These are phyloP conservation scores for Hemaris fuciformis DNA, from an alignment of 2,888 invertebrate species.

Conservation along the genomic window DNA sequence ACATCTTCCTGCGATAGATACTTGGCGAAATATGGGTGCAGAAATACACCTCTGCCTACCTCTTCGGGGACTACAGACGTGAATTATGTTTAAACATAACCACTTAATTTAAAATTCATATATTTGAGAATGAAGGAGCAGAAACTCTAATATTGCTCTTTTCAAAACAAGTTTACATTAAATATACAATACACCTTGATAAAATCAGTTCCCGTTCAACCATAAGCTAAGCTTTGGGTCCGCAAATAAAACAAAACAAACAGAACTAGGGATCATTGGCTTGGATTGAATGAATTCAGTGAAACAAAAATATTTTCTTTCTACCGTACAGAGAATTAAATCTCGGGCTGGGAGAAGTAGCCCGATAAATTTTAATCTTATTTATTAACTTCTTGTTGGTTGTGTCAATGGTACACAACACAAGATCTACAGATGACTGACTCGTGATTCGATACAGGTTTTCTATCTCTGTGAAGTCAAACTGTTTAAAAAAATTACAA, in stretches of 20 bases:
- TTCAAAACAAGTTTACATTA: no score
- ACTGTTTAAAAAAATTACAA: no score
- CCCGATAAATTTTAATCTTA: slow-evolving; percentile 9
- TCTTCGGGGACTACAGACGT: no score
- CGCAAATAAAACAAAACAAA: neutral
- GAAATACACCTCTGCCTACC: no score
- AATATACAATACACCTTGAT: neutral
- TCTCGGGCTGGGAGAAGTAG: neutral
- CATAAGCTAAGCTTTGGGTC: neutral
- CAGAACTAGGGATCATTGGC: neutral
- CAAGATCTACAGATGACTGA: neutral
- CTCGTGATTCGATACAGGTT: no score
- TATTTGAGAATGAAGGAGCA: no score
- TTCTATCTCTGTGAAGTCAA: no score
- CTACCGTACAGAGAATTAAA: neutral
- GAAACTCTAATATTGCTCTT: no score
- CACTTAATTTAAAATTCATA: no score
- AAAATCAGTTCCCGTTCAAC: neutral
- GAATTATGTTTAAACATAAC: no score
- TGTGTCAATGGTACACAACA: neutral
- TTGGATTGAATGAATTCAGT: neutral
- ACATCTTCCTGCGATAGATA: no score
- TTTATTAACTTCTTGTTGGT: slow-evolving; percentile 4
- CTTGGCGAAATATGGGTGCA: no score
- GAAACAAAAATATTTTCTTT: neutral